Percentiles rank a stretch among this genome's conserved stretches.
These are phyloP conservation scores for Eudemis profundana DNA, from an alignment of 2,888 invertebrate genomes.

Conservation along the genomic window DNA sequence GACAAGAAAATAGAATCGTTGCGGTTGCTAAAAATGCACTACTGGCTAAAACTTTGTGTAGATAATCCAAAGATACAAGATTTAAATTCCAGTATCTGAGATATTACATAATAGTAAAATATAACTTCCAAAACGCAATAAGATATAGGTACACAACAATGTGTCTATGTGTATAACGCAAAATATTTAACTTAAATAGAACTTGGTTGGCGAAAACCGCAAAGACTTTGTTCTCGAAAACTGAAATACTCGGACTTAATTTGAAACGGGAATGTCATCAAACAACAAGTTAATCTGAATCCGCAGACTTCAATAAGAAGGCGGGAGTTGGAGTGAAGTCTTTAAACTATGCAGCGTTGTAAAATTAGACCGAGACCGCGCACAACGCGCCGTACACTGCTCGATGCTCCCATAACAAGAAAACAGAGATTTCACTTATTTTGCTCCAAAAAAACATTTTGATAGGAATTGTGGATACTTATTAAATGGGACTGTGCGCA, in stretches of 20 bases:
- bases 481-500: too few species aligned
- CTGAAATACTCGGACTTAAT: conserved; percentile 41
- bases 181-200: conserved; percentile 39
- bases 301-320: conserved; percentile 42
- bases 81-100: too few species aligned
- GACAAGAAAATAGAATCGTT: too few species aligned
- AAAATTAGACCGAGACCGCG: conserved; percentile 31
- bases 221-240: conserved; percentile 35
- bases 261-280: conserved; percentile 43
- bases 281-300: conserved; percentile 45
- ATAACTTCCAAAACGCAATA: neutral
- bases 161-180: conserved; percentile 14
- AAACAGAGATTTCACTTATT: too few species aligned
- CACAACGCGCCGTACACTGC: conserved; percentile 36
- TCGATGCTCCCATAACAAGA: too few species aligned
- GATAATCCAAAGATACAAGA: too few species aligned
- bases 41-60: neutral
- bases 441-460: too few species aligned
- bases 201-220: conserved; percentile 37
- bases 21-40: too few species aligned
- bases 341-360: conserved; percentile 41
- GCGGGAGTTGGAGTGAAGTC: conserved; percentile 29
- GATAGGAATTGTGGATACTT: too few species aligned
- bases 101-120: neutral
- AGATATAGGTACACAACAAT: conserved; percentile 16